These are phyloP conservation scores for Xylophagus ater DNA, from an alignment of 2,888 invertebrate genomes.

Conservation along the genomic window DNA sequence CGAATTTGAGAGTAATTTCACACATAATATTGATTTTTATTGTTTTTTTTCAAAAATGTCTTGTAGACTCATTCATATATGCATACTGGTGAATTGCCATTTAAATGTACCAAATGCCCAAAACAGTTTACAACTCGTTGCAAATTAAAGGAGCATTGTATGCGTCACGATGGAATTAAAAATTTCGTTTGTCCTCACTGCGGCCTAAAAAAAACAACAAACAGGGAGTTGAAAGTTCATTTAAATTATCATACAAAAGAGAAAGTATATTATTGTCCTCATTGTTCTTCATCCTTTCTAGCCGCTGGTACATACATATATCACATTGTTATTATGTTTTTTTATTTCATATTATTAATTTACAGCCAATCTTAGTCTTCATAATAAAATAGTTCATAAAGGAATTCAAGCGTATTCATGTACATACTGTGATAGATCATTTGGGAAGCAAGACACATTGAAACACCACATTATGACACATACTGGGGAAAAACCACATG, in stretches of 20 bases:
- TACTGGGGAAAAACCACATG: slow-evolving; percentile 15
- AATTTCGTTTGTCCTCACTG: too few relatives aligned
- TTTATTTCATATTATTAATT: too few relatives aligned
- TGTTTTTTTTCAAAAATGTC: too few relatives aligned
- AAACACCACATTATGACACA: slow-evolving; percentile 17
- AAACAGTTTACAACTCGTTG: slow-evolving; percentile 10
- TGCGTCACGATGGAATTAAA: slow-evolving; percentile 13
- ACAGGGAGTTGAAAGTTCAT: slow-evolving; percentile 9
- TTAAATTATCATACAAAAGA: slow-evolving; percentile 10
- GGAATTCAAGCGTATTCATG: slow-evolving; percentile 13
- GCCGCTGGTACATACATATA: slow-evolving; percentile 9
- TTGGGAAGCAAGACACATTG: slow-evolving; percentile 14
- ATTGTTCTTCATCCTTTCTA: slow-evolving; percentile 2
- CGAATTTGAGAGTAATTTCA: slow-evolving; percentile 5
- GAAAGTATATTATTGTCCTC: slow-evolving; percentile 3
- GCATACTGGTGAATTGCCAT: slow-evolving; percentile 9
- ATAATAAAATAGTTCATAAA: slow-evolving; percentile 12
- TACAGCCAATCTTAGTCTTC: slow-evolving; percentile 11
- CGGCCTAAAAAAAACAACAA: slow-evolving; percentile 8
- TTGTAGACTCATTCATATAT: slow-evolving; percentile 6
- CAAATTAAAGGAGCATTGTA: slow-evolving; percentile 15
- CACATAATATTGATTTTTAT: neutral
- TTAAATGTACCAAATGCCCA: too few relatives aligned
- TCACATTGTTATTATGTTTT: too few relatives aligned
- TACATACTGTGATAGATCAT: slow-evolving; percentile 12